Evolutionary conservation across 2,888 invertebrate species (phyloP).

Genomic region (Pachliopta kotzebuea): DNA sequence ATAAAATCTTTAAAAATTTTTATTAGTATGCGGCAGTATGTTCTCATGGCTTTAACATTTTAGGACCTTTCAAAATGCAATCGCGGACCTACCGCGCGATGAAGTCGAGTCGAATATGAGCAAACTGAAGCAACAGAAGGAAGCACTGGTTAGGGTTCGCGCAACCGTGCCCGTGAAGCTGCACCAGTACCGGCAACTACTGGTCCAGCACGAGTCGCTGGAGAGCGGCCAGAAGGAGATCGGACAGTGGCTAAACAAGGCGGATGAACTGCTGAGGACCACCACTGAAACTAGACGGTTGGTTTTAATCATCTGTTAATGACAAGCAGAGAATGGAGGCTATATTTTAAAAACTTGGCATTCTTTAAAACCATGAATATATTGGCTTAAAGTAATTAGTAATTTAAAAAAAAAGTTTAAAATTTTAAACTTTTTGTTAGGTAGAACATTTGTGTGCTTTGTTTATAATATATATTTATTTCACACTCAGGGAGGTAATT

Average conservation of each 20-base stretch:
- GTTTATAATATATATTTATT: background rate
- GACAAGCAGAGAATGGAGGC: too few species aligned
- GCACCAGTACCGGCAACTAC: constrained; percentile 89
- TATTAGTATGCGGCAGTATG: background rate
- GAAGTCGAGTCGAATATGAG: constrained; percentile 95
- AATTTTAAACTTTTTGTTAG: too few species aligned
- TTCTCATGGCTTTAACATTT: constrained; percentile 23
- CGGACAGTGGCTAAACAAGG: constrained; percentile 91
- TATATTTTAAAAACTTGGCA: too few species aligned
- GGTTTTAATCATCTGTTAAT: constrained; percentile 25
- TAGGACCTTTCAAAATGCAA: constrained; percentile 92
- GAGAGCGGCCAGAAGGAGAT: constrained; percentile 94
- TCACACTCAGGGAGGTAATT: constrained; percentile 84
- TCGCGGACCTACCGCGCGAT: constrained; percentile 93
- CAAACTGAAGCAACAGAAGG: constrained; percentile 92
- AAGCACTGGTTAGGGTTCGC: constrained; percentile 90
- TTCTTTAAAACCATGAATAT: too few species aligned
- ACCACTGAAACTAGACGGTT: constrained; percentile 63
- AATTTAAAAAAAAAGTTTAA: too few species aligned
- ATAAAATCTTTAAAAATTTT: too few species aligned
- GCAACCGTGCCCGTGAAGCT: constrained; percentile 91
- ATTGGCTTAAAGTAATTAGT: too few species aligned
- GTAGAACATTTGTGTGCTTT: too few species aligned
- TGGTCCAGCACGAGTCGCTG: constrained; percentile 94
- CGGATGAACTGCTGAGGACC: constrained; percentile 85